Evolutionary conservation across 1,140 invertebrate genomes (phyloP), one percentile per base, ranked within the genome.

Genomic region (Hyposmocoma kahamanoa): DNA sequence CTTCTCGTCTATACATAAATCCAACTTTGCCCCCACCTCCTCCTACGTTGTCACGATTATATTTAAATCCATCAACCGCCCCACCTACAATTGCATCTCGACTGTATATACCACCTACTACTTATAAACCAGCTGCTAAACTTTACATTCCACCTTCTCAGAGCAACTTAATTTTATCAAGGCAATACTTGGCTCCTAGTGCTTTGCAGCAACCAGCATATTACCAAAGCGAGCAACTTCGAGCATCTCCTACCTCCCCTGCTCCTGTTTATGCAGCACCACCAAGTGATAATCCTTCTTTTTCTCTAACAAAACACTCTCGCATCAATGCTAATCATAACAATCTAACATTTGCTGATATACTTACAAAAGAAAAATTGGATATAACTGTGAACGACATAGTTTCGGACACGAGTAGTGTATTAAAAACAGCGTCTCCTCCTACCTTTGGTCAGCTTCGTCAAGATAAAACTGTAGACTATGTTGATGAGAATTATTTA

Each of bases 321-420:
- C 21, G 42, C n/a, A 45, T 63, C 18, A 74, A 69, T 36, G 32
- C 55, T 28, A 72, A 72, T 45, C 46, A 58, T 22, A 70, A 81
- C 15, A 82, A 81, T 36, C 47, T 78, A 56, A 61, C 67, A 22
- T 85, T 85, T 53, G 42, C 72, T 42, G 74, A 85, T 50, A 72
- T 79, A 42, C 50, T 78, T 30, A 77, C 72, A 10, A 77, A 77
- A 53, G 67, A 83, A 67, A 80, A 79, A 48, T 51, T 82, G 30
- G 76, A 82, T 45, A 62, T 71, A 39, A 76, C 74, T 2, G 67
- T 83, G 9, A 71, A 68, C 50, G 59, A 76, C 51, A 80, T 85
- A 24, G 66, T 82, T 17, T 72, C 72, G 59, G 65, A 82, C 51
- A 85, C 79, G 19, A 64, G 66, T 44, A 59, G 62, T 56, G 47